Evolutionary conservation across 1,140 invertebrate genomes (phyloP), one percentile per base, ranked within the genome.

Genomic region (Helicoverpa armigera): DNA sequence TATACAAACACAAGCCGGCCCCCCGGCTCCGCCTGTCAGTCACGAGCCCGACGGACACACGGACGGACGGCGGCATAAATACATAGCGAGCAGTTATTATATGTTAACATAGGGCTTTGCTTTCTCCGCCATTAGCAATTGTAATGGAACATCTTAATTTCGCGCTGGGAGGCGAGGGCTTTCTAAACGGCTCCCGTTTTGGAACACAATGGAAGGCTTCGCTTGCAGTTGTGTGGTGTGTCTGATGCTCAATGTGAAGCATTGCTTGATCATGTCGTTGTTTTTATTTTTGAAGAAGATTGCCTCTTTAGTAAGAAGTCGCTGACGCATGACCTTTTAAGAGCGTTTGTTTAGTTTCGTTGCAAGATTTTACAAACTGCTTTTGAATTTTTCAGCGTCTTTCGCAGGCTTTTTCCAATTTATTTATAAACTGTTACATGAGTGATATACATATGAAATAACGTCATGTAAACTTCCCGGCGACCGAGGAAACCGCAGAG

Each of bases 131-230:
- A 76, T 76, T 53, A 53, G 74, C 56, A 76, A 76, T 48, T 76
- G 5, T 76, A 76, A 76, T 76, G 23, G 16, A 50, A 61, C 56
- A 63, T 76, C 60, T 76, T 63, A 76, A 76, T 76, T 76, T 76
- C 14, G 43, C 60, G n/a, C 16, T 76, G 74, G 67, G 67, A 70
- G 67, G 67, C 14, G 50, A 70, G 7, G 29, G 67, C 50, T 70
- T 70, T 70, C 67, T 54, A 67, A 10, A 9, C 13, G 23, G 13
- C 12, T 23, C 67, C 67, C 10, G 50, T 7, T 70, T 14, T 14
- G 67, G 50, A 29, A 70, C 67, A 69, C 67, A 70, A 70, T 70
- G 67, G 67, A n/a, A n/a, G 14, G 31, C n/a, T 9, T 1, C 9
- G 35, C 10, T 7, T n/a, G 14, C n/a, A 12, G 2, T 16, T 23